Evolutionary conservation across 1,140 invertebrate genomes (phyloP).

Genomic region (Dendroctonus valens): DNA sequence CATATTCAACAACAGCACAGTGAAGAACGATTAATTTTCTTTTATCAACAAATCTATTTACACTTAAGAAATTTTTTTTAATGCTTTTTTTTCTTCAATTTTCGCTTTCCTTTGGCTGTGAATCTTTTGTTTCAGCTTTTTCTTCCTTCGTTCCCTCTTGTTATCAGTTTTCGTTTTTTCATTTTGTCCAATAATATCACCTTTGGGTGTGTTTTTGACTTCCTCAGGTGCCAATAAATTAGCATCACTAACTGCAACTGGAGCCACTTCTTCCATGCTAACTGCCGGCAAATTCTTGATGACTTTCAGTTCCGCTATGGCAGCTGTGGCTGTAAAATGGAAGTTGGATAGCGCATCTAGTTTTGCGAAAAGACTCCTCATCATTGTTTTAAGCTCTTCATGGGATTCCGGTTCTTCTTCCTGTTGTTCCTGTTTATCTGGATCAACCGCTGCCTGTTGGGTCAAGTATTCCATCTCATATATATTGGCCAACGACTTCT

Average conservation of each 20-base stretch:
- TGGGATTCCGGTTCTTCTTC: constrained; percentile 71
- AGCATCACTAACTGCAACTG: constrained; percentile 79
- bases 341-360: constrained; percentile 92
- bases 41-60: too few relatives aligned
- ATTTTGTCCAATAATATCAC: constrained; percentile 69
- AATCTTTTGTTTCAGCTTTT: constrained; percentile 74
- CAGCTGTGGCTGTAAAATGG: constrained; percentile 88
- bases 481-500: constrained; percentile 89
- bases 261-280: constrained; percentile 94
- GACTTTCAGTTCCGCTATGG: constrained; percentile 85
- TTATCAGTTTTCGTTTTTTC: constrained; percentile 86
- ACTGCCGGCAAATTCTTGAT: constrained; percentile 90
- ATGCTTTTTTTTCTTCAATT: constrained; percentile 12
- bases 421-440: constrained; percentile 60
- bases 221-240: constrained; percentile 92
- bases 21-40: too few relatives aligned
- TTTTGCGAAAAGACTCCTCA: constrained; percentile 81
- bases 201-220: constrained; percentile 76
- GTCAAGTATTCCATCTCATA: constrained; percentile 94
- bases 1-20: too few relatives aligned
- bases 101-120: constrained; percentile 41
- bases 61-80: background rate
- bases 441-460: constrained; percentile 68
- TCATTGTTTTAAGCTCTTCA: constrained; percentile 71
- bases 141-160: constrained; percentile 83